phyloP scores from a whole-genome alignment of 2,113 vertebrate genomes.

The Empidonax alnorum region DNA sequence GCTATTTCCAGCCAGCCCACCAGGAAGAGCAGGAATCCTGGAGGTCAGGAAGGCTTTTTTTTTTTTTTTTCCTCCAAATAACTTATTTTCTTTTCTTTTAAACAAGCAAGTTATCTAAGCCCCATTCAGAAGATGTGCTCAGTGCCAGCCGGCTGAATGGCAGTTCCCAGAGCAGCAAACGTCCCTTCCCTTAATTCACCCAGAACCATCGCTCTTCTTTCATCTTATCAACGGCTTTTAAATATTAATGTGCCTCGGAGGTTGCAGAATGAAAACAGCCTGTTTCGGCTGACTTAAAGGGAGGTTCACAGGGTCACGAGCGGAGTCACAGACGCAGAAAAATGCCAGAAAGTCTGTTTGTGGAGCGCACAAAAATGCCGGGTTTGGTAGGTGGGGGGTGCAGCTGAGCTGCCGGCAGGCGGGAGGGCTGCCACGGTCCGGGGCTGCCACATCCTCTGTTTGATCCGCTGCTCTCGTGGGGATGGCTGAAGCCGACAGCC shows the following conservation, averaged over 20 bases:
- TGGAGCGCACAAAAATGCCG: constrained; percentile 1
- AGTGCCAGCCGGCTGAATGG: neutral
- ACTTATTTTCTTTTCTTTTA: constrained; percentile 25
- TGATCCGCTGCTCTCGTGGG: neutral
- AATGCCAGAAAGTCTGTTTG: constrained; percentile 62
- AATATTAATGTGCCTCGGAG: constrained; percentile 40
- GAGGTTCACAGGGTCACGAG: constrained; percentile 55
- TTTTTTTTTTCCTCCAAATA: neutral
- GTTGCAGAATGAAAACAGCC: constrained; percentile 33
- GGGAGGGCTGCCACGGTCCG: neutral
- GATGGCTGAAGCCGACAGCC: neutral
- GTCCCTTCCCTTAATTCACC: neutral
- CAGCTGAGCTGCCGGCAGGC: neutral
- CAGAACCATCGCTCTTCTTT: constrained; percentile 7
- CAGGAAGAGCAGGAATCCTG: constrained; percentile 14
- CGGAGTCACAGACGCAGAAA: constrained; percentile 46
- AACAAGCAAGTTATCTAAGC: neutral
- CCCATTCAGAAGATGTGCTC: constrained; percentile 32
- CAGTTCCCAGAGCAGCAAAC: constrained; percentile 34
- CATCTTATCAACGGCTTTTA: constrained; percentile 43
- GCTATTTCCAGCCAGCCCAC: constrained; percentile 24
- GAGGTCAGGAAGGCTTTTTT: neutral
- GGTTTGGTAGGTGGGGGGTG: constrained; percentile 20
- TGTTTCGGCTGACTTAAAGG: constrained; percentile 35
- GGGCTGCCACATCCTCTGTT: neutral